A percentile compares a stretch with the other conserved stretches of the same genome.
Conservation (phyloP, 2,888 invertebrate species). For the Synergus gifuensis region DNA sequence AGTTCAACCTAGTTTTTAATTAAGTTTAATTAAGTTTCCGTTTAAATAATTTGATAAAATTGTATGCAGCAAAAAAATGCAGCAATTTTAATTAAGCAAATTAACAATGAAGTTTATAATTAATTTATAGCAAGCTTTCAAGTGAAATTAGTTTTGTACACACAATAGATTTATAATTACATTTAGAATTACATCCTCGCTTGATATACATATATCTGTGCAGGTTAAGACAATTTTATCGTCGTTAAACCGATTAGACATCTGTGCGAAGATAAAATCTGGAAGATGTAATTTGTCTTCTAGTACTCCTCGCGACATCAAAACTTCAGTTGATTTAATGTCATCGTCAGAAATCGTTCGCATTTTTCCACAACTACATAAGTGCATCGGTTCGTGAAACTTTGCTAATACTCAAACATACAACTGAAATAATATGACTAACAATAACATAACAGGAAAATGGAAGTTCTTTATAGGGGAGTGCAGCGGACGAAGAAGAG, state of each 20-base stretch:
- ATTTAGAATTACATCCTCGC: not conserved
- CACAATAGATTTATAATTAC: not conserved
- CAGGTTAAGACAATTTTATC: not conserved
- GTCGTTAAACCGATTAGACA: not conserved
- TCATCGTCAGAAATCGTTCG: not conserved
- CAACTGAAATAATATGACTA: not conserved
- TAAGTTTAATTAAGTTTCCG: no score
- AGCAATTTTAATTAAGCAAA: no score
- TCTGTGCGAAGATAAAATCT: not conserved
- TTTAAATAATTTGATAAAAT: no score
- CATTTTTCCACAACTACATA: no score
- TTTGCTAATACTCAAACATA: not conserved
- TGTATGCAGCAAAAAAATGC: no score
- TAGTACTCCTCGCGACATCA: not conserved
- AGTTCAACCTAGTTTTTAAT: no score
- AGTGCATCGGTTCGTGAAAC: not conserved
- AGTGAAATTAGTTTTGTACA: not conserved
- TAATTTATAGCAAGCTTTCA: not conserved
- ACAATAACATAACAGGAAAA: slow-evolving; percentile 1
- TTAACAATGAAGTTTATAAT: not conserved
- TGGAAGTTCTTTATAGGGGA: not conserved
- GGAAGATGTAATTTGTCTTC: not conserved
- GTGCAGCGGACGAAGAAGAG: not conserved
- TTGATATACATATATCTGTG: not conserved
- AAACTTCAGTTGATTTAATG: not conserved